Conservation (phyloP, 1,140 invertebrate genomes). For the Drosophila sulfurigaster region DNA sequence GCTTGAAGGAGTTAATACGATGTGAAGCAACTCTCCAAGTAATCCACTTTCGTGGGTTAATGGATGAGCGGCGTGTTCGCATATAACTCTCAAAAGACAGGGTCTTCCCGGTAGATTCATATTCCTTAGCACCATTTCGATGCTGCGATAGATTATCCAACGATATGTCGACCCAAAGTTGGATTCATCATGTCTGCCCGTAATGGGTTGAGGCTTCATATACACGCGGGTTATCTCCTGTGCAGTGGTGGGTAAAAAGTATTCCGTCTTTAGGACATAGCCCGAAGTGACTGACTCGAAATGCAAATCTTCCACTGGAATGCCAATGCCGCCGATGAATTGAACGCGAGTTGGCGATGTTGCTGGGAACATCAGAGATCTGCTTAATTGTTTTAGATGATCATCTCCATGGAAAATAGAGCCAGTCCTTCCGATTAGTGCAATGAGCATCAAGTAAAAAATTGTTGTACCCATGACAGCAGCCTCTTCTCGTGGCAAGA, state of each 20-base stretch:
- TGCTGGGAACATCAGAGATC: slow-evolving; percentile 76
- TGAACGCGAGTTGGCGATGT: slow-evolving; percentile 80
- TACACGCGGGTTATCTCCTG: slow-evolving; percentile 64
- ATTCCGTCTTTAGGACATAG: slow-evolving; percentile 82
- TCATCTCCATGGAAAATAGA: not conserved
- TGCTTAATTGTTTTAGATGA: slow-evolving; percentile 58
- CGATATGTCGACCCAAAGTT: slow-evolving; percentile 62
- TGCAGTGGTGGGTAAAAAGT: slow-evolving; percentile 75
- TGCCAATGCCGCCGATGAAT: slow-evolving; percentile 82
- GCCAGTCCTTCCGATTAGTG: not conserved
- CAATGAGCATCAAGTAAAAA: not conserved
- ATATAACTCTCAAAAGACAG: slow-evolving; percentile 90
- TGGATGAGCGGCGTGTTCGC: slow-evolving; percentile 89
- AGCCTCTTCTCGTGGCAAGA: slow-evolving; percentile 22
- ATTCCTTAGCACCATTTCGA: slow-evolving; percentile 79
- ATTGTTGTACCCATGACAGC: slow-evolving; percentile 37
- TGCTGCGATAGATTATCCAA: slow-evolving; percentile 77
- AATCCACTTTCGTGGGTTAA: slow-evolving; percentile 88
- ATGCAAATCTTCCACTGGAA: slow-evolving; percentile 75
- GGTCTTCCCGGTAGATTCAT: slow-evolving; percentile 88
- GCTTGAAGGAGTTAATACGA: slow-evolving; percentile 87
- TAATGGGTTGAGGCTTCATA: slow-evolving; percentile 64
- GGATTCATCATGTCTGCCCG: slow-evolving; percentile 37
- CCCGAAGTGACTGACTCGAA: slow-evolving; percentile 81
- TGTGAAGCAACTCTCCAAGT: slow-evolving; percentile 89